These are phyloP conservation scores for Bos indicus DNA, from an alignment of 2,113 vertebrate species.

Conservation along the genomic window DNA sequence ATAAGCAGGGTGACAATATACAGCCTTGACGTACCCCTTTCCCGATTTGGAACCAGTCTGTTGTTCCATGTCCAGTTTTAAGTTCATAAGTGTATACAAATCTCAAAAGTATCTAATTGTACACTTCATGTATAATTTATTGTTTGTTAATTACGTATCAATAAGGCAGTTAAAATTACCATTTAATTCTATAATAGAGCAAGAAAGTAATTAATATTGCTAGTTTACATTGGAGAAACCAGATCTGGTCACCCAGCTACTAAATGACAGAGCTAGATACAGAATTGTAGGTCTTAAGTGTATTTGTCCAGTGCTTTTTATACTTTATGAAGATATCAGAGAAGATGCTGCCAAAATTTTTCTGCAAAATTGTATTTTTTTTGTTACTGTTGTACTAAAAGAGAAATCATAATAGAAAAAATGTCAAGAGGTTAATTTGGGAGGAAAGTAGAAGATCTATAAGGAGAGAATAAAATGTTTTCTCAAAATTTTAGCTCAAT, in stretches of 20 bases:
- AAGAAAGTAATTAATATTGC: not conserved
- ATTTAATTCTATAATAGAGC: not conserved
- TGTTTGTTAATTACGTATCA: not conserved
- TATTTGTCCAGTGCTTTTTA: not conserved
- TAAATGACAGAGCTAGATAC: not conserved
- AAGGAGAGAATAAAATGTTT: not conserved
- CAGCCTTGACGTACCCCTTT: not conserved
- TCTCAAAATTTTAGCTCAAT: not conserved
- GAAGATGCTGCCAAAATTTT: not conserved
- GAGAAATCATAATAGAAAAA: not conserved
- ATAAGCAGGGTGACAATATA: not conserved
- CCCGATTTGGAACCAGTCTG: not conserved
- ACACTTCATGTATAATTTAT: not conserved
- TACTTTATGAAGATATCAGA: not conserved
- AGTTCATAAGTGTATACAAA: not conserved
- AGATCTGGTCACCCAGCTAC: not conserved
- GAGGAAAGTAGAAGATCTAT: not conserved
- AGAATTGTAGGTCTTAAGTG: not conserved
- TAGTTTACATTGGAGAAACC: not conserved
- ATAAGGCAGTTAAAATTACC: not conserved
- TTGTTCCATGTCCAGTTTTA: not conserved
- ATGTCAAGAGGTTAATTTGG: not conserved
- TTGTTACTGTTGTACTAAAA: not conserved
- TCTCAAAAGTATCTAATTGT: not conserved
- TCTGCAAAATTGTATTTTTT: not conserved